Conservation (phyloP, 1,140 invertebrate genomes). For the Drosophila ohnishii region DNA sequence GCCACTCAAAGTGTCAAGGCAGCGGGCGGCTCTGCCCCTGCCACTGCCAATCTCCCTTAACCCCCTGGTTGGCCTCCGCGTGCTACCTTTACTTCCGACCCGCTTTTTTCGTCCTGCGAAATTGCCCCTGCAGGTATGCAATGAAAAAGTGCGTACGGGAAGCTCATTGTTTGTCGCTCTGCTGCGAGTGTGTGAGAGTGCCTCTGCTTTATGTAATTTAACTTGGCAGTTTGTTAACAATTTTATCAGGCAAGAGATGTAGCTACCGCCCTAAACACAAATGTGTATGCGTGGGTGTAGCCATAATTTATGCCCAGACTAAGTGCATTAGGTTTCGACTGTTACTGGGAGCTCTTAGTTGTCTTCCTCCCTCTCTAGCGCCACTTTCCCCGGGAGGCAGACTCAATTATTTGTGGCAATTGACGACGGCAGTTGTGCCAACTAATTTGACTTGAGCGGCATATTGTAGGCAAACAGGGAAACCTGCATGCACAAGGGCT, state of each 20-base stretch:
- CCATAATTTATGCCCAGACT: constrained; percentile 76
- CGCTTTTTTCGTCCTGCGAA: constrained; percentile 30
- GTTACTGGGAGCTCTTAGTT: constrained; percentile 53
- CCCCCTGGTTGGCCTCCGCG: constrained; percentile 4
- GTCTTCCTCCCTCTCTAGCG: background rate
- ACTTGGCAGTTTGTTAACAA: constrained; percentile 71
- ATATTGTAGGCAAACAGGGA: constrained; percentile 49
- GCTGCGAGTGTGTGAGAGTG: constrained; percentile 1
- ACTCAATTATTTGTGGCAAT: constrained; percentile 76
- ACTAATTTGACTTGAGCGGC: constrained; percentile 74
- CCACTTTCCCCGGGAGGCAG: constrained; percentile 38
- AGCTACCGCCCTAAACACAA: constrained; percentile 30
- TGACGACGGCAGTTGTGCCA: constrained; percentile 64
- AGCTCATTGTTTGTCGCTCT: constrained; percentile 22
- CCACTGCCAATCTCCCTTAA: background rate
- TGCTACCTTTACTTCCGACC: constrained; percentile 18
- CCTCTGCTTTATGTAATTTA: constrained; percentile 70
- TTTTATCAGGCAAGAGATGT: constrained; percentile 62
- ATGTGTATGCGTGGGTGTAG: constrained; percentile 35
- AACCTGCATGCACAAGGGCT: constrained; percentile 17
- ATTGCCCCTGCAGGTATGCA: constrained; percentile 77
- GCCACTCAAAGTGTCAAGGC: constrained; percentile 62
- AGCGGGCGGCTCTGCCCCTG: background rate
- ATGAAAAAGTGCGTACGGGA: constrained; percentile 66
- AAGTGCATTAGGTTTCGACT: constrained; percentile 67